Evolutionary conservation across 1,140 invertebrate genomes (phyloP).

Genomic region (Trachymyrmex septentrionalis): DNA sequence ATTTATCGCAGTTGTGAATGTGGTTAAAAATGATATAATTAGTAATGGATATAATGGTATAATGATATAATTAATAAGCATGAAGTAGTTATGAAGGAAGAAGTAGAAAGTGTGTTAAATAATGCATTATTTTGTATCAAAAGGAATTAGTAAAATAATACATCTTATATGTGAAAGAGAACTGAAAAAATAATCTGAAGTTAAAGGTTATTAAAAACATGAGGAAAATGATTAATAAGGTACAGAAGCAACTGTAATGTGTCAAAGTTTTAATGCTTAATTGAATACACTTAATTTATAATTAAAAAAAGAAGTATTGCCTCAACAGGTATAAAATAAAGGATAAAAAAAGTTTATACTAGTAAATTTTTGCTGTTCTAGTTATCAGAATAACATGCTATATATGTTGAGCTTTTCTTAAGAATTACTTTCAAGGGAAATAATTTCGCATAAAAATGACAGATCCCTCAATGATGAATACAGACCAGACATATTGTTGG

Average conservation of each 20-base stretch:
- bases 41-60: no score
- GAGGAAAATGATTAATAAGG: neutral
- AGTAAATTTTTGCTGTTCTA: neutral
- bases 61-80: neutral
- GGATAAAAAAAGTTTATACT: neutral
- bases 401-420: neutral
- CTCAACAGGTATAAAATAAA: neutral
- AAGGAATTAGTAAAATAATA: neutral
- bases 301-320: neutral
- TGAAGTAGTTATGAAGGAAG: neutral
- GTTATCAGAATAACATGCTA: neutral
- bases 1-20: neutral
- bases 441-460: slow-evolving; percentile 71
- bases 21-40: neutral
- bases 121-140: neutral
- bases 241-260: neutral
- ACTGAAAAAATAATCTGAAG: neutral
- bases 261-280: neutral
- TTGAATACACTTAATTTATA: neutral
- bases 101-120: neutral
- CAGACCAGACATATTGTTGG: slow-evolving; percentile 74
- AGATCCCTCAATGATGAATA: slow-evolving; percentile 71
- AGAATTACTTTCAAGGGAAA: neutral
- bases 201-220: neutral
- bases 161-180: neutral